Percentiles rank a stretch among this genome's conserved stretches.
Conservation (phyloP, 35 echinoderm and acorn worm species). For the Lytechinus variegatus region DNA sequence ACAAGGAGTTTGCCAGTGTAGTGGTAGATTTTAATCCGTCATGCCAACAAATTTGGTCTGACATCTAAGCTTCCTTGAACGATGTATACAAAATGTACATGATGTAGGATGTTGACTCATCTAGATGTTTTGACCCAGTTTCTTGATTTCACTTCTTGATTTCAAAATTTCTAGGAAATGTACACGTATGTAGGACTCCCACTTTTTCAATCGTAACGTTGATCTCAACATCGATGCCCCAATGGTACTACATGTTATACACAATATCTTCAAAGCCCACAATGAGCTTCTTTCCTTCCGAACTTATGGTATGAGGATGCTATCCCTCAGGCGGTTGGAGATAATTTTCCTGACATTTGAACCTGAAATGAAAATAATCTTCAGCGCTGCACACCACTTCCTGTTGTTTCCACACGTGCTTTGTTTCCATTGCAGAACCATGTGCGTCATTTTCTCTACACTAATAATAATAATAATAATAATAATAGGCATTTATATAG, state of each 20-base stretch:
- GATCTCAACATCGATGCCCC: not conserved
- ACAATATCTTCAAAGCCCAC: not conserved
- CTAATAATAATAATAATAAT: too few relatives aligned
- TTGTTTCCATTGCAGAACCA: not conserved
- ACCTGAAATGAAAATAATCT: constrained; percentile 5
- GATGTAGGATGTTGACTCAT: too few relatives aligned
- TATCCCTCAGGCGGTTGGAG: not conserved
- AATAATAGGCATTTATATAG: too few relatives aligned
- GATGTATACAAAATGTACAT: too few relatives aligned
- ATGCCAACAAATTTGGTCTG: too few relatives aligned
- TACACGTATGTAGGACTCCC: not conserved
- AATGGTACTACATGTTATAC: not conserved
- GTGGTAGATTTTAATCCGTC: too few relatives aligned
- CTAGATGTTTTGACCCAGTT: not conserved
- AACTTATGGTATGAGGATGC: not conserved
- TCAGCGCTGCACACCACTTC: not conserved
- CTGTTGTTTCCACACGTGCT: not conserved
- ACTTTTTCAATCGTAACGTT: not conserved
- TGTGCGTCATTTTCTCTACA: too few relatives aligned
- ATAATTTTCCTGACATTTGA: constrained; percentile 13
- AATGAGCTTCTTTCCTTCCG: not conserved
- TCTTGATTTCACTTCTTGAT: not conserved
- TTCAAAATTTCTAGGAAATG: not conserved
- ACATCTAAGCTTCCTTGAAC: too few relatives aligned
- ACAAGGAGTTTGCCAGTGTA: too few relatives aligned